These are phyloP conservation scores for Chionoecetes opilio DNA, from an alignment of 1,140 invertebrate genomes.

Conservation along the genomic window DNA sequence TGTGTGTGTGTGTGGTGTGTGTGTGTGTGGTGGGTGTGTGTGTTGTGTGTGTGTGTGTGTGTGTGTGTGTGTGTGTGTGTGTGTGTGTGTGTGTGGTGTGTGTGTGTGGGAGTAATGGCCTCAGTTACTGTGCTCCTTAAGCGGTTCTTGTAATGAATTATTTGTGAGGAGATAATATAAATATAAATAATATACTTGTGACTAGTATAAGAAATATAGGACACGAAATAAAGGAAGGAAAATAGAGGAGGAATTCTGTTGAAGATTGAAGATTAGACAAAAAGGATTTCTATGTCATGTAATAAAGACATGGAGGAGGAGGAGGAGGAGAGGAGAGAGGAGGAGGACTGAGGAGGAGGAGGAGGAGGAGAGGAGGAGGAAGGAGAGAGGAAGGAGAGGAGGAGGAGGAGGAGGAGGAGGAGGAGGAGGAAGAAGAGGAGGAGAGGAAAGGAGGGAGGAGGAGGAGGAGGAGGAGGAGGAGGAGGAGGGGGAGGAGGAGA, in stretches of 20 bases:
- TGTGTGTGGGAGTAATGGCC: too few species aligned
- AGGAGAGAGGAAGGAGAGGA: too few species aligned
- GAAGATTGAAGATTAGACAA: background rate
- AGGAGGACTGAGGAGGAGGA: background rate
- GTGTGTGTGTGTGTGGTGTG: too few species aligned
- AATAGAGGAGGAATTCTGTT: constrained; percentile 13
- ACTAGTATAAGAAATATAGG: background rate
- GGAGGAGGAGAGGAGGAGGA: too few species aligned
- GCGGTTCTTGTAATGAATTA: too few species aligned
- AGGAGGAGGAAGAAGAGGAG: background rate
- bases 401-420: background rate
- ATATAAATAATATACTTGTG: background rate
- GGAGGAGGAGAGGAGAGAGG: background rate
- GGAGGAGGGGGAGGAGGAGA: background rate
- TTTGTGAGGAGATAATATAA: too few species aligned
- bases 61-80: too few species aligned
- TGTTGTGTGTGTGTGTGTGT: too few species aligned
- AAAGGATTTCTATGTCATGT: background rate
- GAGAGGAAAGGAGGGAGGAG: too few species aligned
- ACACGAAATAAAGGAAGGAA: background rate
- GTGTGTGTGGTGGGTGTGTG: too few species aligned
- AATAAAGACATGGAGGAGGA: background rate
- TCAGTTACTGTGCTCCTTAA: too few species aligned
- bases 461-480: background rate
- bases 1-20: too few species aligned